phyloP scores from a whole-genome alignment of 2,113 vertebrate species.

The Clarias gariepinus region DNA sequence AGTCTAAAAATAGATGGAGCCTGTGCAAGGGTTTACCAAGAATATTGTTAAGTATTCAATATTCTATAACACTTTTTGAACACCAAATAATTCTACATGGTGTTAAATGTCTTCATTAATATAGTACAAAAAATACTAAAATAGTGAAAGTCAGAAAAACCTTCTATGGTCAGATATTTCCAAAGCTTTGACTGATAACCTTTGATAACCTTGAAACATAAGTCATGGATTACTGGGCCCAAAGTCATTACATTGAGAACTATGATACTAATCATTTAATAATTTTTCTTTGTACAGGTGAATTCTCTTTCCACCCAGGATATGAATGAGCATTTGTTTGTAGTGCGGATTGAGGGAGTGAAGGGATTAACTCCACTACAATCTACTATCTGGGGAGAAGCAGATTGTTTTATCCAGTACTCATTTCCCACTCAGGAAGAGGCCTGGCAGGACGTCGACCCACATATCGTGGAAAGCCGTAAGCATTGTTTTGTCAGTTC shows the following conservation, averaged over 20 bases:
- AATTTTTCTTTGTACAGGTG: slow-evolving; percentile 56
- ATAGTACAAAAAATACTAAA: background rate
- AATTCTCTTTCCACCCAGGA: slow-evolving; percentile 48
- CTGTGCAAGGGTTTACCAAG: background rate
- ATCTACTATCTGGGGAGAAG: slow-evolving; percentile 94
- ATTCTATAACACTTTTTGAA: background rate
- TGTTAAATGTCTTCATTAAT: background rate
- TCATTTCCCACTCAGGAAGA: slow-evolving; percentile 81
- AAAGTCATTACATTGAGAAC: background rate
- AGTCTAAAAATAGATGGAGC: background rate
- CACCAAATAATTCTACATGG: background rate
- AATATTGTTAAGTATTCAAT: background rate
- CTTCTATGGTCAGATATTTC: background rate
- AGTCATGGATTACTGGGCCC: background rate
- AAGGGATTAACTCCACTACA: slow-evolving; percentile 86
- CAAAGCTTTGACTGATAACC: background rate
- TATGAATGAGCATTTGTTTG: slow-evolving; percentile 85
- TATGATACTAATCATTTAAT: background rate
- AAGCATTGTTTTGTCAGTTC: slow-evolving; percentile 41
- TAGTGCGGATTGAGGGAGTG: slow-evolving; percentile 80
- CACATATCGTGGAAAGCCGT: slow-evolving; percentile 72
- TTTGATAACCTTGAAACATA: background rate
- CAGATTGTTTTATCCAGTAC: slow-evolving; percentile 94
- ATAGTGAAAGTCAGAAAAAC: background rate
- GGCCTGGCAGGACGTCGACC: slow-evolving; percentile 53